Base-by-base conservation (phyloP, 2,888 invertebrate genomes). In the Cephalotes varians region DNA sequence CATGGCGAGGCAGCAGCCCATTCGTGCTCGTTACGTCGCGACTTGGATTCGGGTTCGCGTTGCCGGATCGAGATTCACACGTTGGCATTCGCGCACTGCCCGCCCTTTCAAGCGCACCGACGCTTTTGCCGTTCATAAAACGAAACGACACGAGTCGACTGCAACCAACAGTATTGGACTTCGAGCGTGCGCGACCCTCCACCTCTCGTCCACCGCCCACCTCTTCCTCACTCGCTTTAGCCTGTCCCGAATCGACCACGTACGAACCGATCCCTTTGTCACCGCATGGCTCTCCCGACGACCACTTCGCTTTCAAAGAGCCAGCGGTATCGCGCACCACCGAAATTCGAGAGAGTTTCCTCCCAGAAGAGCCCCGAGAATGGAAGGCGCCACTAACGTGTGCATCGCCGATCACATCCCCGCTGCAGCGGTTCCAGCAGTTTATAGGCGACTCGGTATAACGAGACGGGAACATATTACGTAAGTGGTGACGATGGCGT, bases 241-340 rank as follows among this genome's bases (percentile, higher is more conserved):
- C 44, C 47, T 54, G 28, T 31, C 40, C 12, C 73, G 72, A 67
- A 51, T 58, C 81, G 64, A 79, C 67, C 60, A 54, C 80, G 60
- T 72, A 74, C 83, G 76, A 88, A 82, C 58, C 80, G 82, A 84
- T 84, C 62, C 87, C 82, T 86, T 88, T 86, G 85, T 88, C 82
- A 88, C 81, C 84, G 74, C 87, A 67, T 28, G 81, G 81, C 62
- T 74, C 87, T 60, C 40, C 58, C 51, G 31, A 56, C 82, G 64
- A 69, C 73, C 79, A 65, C 83, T 87, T 77, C 81, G 54, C 82
- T 62, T 73, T 71, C 77, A 71, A 71, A 71, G 56, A 71, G 77
- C 77, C 10, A n/a, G 21, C 44, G 44, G 40, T 77, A 77, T 77
- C 77, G 77, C n/a, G 51, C 62, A 31, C 18, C n/a, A 49, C 54